Base-by-base conservation (phyloP, 2,888 invertebrate genomes). In the Matsumyia berberina region DNA sequence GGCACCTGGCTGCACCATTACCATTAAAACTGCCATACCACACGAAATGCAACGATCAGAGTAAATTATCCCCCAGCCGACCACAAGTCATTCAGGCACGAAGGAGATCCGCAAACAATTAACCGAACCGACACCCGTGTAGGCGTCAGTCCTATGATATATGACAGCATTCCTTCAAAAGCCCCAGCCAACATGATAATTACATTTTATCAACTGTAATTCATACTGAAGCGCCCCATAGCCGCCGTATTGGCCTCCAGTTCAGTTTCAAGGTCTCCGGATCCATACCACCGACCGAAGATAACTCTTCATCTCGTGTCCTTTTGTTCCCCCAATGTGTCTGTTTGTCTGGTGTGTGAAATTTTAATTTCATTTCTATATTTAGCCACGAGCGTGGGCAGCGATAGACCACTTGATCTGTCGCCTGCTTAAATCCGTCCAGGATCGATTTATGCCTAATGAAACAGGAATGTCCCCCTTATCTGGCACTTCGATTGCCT, bases 351-450 rank as follows among this genome's bases (percentile, higher is more conserved):
- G 24, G 24, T 24, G 53, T 46, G 58, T 66, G 64, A 58, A 79
- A 80, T 66, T 79, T 79, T 33, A 85, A 80, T 76, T 85, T 85
- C 55, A 76, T 76, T 78, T 85, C 85, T 85, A 85, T 74, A 85
- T 85, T 85, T 85, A 80, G 80, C 70, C 39, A 57, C 35, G 33
- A 70, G 74, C 64, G 85, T 85, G 76, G 85, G 85, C 73, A 82
- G 77, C n/a, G 39, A 42, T 62, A 24, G 57, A 60, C 37, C 33
- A 46, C 39, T 37, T 39, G 79, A 85, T 69, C 69, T 74, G 83
- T 74, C 69, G 29, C 67, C 67, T 58, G 46, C 24, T 58, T 55
- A 64, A 74, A 67, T 79, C 53, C 44, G 53, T 46, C 57, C 58
- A 69, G 70, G 55, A 69, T 64, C 80, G 74, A 85, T 85, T 85